Base-by-base conservation (phyloP, 1,140 invertebrate genomes). In the Caenorhabditis briggsae region DNA sequence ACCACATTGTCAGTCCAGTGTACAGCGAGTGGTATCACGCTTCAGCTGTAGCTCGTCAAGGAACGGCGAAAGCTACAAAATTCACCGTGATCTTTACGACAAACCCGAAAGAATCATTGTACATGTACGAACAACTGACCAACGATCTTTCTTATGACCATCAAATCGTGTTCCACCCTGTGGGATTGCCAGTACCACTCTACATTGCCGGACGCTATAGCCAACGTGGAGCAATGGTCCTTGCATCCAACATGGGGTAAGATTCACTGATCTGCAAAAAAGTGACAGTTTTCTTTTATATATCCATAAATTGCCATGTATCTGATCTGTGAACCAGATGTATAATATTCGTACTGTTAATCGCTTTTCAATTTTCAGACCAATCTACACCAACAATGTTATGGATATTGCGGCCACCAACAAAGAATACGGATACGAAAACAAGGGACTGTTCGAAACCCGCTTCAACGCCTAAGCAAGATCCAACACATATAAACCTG, bases 11-110 rank as follows among this genome's bases (percentile, higher is more conserved):
- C 0, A 74, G 85, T 33, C 65, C 64, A 12, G 50, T 33, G 9
- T 85, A 61, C 83, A 64, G 50, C 41, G 87, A 88, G 43, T 88
- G 85, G 55, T 88, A 86, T 23, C 84, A 82, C 14, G 85, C 58
- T 48, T 58, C 83, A 2, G 83, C 85, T 55, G 50, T 48, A n/a
- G 74, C 83, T 48, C 74, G 85, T 6, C 87, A 87, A 84, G 86
- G 86, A 65, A 87, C 86, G 41, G 55, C 82, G 5, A 87, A 87
- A 50, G 58, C 70, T 14, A 82, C 86, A 5, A 82, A 74, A 14
- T 87, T 74, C 59, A 87, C 82, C 5, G 16, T 78, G 25, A 82
- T 87, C 33, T 59, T 83, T 41, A 48, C 56, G 9, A 78, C 70
- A 82, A n/a, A 87, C 5, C 14, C 50, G 14, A 50, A 41, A 59